Evolutionary conservation across 2,113 vertebrate genomes (phyloP), one percentile per base, ranked within the genome.

Genomic region (Trematocara variabile): DNA sequence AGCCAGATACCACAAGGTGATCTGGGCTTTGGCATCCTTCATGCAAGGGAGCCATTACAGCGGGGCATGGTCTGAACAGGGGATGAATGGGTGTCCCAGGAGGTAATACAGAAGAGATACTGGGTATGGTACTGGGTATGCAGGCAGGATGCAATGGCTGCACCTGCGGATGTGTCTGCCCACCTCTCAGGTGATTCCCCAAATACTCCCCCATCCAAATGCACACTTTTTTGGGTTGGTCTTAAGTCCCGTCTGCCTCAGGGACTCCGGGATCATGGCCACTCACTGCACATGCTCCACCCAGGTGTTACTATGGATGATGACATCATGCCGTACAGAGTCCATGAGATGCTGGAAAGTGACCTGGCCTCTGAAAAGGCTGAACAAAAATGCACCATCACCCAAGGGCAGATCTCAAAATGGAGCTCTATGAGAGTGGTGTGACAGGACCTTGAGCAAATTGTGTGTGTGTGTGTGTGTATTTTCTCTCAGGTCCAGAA

Each of bases 81-180:
- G 58, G 33, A 63, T 63, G 58, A 63, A 12, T 63, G 33, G 9
- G 58, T 37, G 18, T 63, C 58, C 2, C 2, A 20, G 58, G 33
- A 63, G 9, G 18, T 37, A 37, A 12, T 37, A 37, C 0, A 37
- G 9, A 63, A 37, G 33, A 63, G 9, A 37, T 58, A 18, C 28
- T 33, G 55, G 55, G 13, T 30, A 58, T 63, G 18, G 18, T 63
- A 37, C 33, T 63, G 58, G 33, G 18, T 63, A 63, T 37, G 18
- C 2, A 0, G 58, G 6, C 58, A 63, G 58, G 9, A 63, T 63
- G 18, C 0, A 2, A 37, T 1, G 58, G 33, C 58, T 63, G 33
- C 0, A 63, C 9, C 33, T 63, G 58, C 0, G 2, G 16, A 63
- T 63, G 16, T 63, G 58, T 3, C 33, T 37, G 30, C 5, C 30